Conservation (phyloP, 2,888 invertebrate genomes). For the Lordiphosa andalusiaca region DNA sequence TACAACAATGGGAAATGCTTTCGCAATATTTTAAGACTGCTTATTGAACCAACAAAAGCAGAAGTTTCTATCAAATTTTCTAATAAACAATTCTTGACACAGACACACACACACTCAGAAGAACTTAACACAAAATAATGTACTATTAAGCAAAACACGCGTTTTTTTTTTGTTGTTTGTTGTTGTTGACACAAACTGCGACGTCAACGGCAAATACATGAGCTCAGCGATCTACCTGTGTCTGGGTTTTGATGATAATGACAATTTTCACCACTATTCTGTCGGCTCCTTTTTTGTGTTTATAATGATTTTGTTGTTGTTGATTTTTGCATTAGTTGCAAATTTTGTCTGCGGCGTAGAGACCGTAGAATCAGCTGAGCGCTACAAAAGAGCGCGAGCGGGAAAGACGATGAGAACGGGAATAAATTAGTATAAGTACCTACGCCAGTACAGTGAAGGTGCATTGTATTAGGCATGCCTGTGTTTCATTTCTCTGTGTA, state of each 20-base stretch:
- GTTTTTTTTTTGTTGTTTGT: slow-evolving; percentile 12
- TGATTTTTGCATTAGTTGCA: not conserved
- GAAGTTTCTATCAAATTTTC: too few relatives aligned
- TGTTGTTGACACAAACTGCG: not conserved
- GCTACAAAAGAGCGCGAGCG: slow-evolving; percentile 15
- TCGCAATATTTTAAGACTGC: too few relatives aligned
- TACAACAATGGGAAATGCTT: too few relatives aligned
- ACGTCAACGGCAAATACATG: slow-evolving; percentile 1
- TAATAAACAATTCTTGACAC: too few relatives aligned
- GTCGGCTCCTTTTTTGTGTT: not conserved
- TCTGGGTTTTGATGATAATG: not conserved
- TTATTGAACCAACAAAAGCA: too few relatives aligned
- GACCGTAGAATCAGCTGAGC: slow-evolving; percentile 26
- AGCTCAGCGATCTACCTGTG: slow-evolving; percentile 11
- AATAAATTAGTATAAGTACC: slow-evolving; percentile 12
- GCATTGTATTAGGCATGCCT: slow-evolving; percentile 1
- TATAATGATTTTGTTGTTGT: not conserved
- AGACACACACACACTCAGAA: too few relatives aligned
- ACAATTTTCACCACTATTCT: slow-evolving; percentile 2
- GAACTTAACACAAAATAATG: too few relatives aligned
- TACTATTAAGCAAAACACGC: slow-evolving; percentile 7
- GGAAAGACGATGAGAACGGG: slow-evolving; percentile 22
- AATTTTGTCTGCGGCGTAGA: slow-evolving; percentile 12
- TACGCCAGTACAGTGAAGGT: slow-evolving; percentile 14
- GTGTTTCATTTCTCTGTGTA: too few relatives aligned